These are phyloP conservation scores for Nasalis larvatus DNA, from an alignment of 2,113 vertebrate genomes.

Conservation along the genomic window DNA sequence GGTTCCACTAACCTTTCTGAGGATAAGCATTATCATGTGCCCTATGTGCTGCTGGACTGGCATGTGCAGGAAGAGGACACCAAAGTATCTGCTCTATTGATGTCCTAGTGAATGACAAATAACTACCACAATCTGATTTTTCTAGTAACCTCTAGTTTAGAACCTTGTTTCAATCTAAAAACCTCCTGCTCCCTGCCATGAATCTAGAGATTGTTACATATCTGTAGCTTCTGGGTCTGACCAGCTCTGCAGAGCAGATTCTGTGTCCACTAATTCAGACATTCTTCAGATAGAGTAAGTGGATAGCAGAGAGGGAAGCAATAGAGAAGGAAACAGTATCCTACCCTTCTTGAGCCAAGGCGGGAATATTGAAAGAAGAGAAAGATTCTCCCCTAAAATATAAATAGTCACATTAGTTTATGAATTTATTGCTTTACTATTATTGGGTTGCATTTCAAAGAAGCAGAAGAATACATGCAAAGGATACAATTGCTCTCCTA, in stretches of 20 bases:
- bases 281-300: neutral
- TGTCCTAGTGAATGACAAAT: neutral
- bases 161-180: neutral
- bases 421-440: neutral
- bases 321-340: neutral
- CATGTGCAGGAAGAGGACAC: rapidly evolving
- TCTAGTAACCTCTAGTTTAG: neutral
- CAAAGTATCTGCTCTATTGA: neutral
- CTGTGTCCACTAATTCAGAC: neutral
- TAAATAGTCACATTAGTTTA: neutral
- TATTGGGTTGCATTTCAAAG: neutral
- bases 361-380: neutral
- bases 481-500: neutral
- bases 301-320: neutral
- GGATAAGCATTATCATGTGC: neutral
- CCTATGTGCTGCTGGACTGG: neutral
- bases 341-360: neutral
- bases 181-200: neutral
- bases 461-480: neutral
- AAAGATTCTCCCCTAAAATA: neutral
- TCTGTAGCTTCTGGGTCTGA: neutral
- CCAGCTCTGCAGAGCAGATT: neutral
- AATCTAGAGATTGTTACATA: neutral
- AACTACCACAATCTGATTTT: neutral
- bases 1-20: neutral